Evolutionary conservation across 1,140 invertebrate genomes (phyloP).

Genomic region (Drosophila pectinifera): DNA sequence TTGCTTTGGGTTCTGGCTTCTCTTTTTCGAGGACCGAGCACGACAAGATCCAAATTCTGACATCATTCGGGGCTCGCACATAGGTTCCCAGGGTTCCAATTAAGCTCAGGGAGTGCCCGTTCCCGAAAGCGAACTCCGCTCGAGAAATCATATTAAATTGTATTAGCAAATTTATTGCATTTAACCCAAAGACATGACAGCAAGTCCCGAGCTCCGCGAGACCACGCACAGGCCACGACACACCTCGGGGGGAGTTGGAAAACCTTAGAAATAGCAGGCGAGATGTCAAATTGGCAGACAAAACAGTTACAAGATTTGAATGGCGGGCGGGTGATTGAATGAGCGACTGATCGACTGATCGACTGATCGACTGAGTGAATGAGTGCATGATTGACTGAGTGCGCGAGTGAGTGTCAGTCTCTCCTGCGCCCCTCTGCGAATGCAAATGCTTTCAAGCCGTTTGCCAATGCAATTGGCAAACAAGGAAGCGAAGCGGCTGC

Average conservation of each 20-base stretch:
- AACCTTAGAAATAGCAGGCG: conserved; percentile 38
- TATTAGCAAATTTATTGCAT: conserved; percentile 75
- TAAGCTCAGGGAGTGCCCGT: conserved; percentile 34
- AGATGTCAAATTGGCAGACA: conserved; percentile 77
- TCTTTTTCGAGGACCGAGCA: neutral
- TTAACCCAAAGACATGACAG: conserved; percentile 66
- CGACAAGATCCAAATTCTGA: conserved; percentile 38
- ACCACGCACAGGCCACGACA: conserved; percentile 56
- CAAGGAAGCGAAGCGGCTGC: conserved; percentile 68
- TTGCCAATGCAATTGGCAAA: conserved; percentile 74
- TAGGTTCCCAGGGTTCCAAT: conserved; percentile 44
- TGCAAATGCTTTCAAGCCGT: conserved; percentile 63
- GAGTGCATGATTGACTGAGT: conserved; percentile 47
- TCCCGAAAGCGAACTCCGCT: conserved; percentile 30
- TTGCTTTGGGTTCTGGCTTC: neutral
- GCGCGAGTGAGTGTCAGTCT: conserved; percentile 30
- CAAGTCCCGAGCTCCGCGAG: conserved; percentile 20
- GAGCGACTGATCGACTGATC: conserved; percentile 43
- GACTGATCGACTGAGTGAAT: conserved; percentile 60
- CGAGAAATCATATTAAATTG: conserved; percentile 67
- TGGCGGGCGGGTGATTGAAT: conserved; percentile 43
- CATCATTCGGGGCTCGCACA: conserved; percentile 29
- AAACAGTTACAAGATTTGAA: conserved; percentile 71
- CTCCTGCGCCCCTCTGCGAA: conserved; percentile 31
- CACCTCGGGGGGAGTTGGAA: conserved; percentile 18